Conservation (phyloP, 1,140 invertebrate species). For the Halyomorpha halys region DNA sequence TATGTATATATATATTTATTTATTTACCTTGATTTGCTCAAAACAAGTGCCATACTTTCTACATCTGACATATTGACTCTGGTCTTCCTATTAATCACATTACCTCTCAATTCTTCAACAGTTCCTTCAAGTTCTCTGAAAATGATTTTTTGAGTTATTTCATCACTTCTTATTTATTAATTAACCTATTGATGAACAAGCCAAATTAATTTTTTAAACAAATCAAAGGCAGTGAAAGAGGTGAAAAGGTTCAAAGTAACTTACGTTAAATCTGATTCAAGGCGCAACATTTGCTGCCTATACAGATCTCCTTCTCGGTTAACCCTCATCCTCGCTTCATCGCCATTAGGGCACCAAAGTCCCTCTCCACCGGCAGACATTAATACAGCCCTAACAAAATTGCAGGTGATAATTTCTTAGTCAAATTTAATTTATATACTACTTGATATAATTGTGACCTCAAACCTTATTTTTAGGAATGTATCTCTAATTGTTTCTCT, state of each 20-base stretch:
- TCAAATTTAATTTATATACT: not conserved
- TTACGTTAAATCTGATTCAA: constrained; percentile 83
- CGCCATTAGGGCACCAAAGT: constrained; percentile 44
- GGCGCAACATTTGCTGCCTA: constrained; percentile 75
- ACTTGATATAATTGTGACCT: too few species aligned
- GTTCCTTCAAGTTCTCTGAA: constrained; percentile 79
- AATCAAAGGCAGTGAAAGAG: constrained; percentile 22
- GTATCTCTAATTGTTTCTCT: constrained; percentile 83
- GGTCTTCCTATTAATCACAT: constrained; percentile 89
- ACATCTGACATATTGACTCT: constrained; percentile 94
- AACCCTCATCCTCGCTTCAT: constrained; percentile 53
- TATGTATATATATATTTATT: not conserved
- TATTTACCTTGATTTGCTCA: constrained; percentile 66
- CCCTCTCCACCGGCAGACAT: constrained; percentile 49
- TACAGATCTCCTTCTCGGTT: constrained; percentile 75
- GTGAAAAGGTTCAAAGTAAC: constrained; percentile 29
- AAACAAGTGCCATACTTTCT: constrained; percentile 86
- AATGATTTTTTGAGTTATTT: too few species aligned
- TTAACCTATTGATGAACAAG: too few species aligned
- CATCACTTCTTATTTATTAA: too few species aligned
- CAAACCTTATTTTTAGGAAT: constrained; percentile 64
- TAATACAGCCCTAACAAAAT: constrained; percentile 43
- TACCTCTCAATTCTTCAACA: constrained; percentile 86
- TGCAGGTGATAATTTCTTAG: not conserved
- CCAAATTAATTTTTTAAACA: too few species aligned